Evolutionary conservation across 2,113 vertebrate genomes (phyloP).

Genomic region (Atherinomorus stipes): DNA sequence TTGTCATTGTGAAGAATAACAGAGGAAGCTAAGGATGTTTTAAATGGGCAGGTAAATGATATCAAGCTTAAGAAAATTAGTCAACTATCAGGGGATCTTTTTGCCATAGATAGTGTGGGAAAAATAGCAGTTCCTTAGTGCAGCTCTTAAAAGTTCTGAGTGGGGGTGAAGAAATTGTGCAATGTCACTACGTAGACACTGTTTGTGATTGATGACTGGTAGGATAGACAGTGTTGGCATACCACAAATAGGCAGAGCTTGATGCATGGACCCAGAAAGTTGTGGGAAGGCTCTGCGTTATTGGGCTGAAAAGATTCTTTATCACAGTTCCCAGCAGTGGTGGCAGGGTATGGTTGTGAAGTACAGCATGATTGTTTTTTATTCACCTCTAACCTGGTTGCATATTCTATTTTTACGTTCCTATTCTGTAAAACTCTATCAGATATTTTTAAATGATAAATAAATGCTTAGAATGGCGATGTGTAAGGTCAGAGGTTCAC

Average conservation of each 20-base stretch:
- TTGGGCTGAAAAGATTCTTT: background rate
- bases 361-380: background rate
- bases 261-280: background rate
- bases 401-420: background rate
- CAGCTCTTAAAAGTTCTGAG: background rate
- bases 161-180: conserved; percentile 1
- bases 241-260: background rate
- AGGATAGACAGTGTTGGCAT: background rate
- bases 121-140: background rate
- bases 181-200: background rate
- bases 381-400: background rate
- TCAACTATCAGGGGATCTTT: conserved; percentile 10
- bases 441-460: background rate
- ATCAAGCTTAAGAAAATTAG: background rate
- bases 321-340: background rate
- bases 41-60: conserved; percentile 36
- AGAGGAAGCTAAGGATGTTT: conserved; percentile 35
- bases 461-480: background rate
- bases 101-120: background rate
- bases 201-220: background rate
- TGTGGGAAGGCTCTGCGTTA: background rate
- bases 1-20: conserved; percentile 29
- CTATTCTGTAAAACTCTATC: background rate
- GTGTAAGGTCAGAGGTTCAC: conserved; percentile 18
- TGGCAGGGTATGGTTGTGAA: background rate